Conservation (phyloP, 2,888 invertebrate species). For the Ommatoiulus sabulosus region DNA sequence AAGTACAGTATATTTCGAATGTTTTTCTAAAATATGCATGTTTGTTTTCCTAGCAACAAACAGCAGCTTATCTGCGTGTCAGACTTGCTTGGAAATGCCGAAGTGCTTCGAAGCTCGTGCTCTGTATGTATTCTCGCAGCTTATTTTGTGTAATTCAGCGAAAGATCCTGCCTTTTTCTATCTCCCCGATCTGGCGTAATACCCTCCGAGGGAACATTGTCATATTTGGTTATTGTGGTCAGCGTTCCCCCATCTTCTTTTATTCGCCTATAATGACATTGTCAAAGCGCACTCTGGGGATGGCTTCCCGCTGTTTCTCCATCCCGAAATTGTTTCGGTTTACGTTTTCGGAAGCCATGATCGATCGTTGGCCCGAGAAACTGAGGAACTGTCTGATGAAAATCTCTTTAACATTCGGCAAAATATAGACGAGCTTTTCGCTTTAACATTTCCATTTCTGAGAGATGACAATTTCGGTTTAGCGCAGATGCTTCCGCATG, state of each 20-base stretch:
- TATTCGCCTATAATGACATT: constrained; percentile 37
- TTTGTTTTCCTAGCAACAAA: too few species aligned
- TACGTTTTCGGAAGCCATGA: background rate
- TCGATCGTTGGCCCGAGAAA: constrained; percentile 1
- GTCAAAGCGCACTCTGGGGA: constrained; percentile 1
- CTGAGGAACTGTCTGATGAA: constrained; percentile 26
- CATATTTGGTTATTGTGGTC: constrained; percentile 39
- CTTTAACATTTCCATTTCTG: background rate
- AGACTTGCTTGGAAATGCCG: background rate
- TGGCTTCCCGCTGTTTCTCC: background rate
- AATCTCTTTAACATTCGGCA: background rate
- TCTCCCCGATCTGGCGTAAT: constrained; percentile 1
- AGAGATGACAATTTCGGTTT: constrained; percentile 14
- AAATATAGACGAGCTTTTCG: background rate
- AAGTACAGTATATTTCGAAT: too few species aligned
- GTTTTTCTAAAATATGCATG: too few species aligned
- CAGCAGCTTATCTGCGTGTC: too few species aligned
- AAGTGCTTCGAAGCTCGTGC: background rate
- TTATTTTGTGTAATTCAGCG: background rate
- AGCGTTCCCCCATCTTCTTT: constrained; percentile 36
- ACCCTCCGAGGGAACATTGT: background rate
- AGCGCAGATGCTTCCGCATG: background rate
- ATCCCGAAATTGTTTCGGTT: constrained; percentile 37
- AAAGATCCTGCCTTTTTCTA: background rate
- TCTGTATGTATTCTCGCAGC: background rate